Percentiles rank a stretch among this genome's conserved stretches.
These are phyloP conservation scores for Cinclus mexicanus DNA, from an alignment of 2,113 vertebrate genomes.

Conservation along the genomic window DNA sequence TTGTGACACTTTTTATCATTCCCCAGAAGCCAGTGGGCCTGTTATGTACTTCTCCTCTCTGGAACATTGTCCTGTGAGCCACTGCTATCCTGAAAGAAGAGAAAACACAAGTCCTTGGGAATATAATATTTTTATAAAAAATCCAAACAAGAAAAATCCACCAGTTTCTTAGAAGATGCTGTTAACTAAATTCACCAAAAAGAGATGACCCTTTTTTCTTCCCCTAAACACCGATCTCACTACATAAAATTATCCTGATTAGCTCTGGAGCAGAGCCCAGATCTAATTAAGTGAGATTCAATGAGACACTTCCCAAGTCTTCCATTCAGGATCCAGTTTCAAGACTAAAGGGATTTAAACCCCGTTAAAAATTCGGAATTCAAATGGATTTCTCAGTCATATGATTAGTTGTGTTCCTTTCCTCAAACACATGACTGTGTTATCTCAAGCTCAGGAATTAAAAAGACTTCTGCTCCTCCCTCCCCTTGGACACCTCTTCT, in stretches of 20 bases:
- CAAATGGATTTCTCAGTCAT: neutral
- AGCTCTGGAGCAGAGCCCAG: slow-evolving; percentile 23
- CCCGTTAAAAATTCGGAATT: neutral
- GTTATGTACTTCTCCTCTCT: slow-evolving; percentile 93
- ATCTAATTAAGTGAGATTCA: slow-evolving; percentile 4
- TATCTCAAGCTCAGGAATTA: neutral
- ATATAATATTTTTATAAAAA: neutral
- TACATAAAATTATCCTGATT: slow-evolving; percentile 16
- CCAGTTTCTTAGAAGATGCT: neutral
- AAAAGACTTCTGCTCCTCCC: neutral
- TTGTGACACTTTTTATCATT: slow-evolving; percentile 98
- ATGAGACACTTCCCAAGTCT: neutral
- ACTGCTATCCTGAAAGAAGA: slow-evolving; percentile 88
- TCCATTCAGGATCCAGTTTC: neutral
- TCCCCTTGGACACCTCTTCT: neutral
- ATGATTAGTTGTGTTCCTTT: neutral
- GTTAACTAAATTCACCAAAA: neutral
- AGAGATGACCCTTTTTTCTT: neutral
- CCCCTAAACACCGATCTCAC: neutral
- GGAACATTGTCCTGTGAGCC: slow-evolving; percentile 95
- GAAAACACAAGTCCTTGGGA: slow-evolving; percentile 21
- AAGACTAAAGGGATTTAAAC: neutral
- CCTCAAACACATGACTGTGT: neutral
- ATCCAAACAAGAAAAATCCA: neutral
- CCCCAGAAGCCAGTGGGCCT: slow-evolving; percentile 95